Base-by-base conservation (phyloP, 2,113 vertebrate species). In the Otocyon megalotis region DNA sequence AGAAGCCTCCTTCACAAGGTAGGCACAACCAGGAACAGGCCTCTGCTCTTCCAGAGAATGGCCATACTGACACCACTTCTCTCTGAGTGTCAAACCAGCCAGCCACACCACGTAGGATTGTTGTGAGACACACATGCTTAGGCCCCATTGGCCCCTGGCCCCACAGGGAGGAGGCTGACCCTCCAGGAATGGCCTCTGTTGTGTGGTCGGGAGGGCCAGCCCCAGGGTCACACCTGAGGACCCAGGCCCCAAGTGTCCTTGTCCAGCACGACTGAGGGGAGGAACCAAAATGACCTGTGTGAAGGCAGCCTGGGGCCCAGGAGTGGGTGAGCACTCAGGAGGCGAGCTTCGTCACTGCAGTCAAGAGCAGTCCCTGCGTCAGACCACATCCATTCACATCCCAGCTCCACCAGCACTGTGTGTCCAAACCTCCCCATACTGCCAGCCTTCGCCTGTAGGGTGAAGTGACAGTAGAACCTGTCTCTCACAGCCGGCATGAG, bases 311-410 rank as follows among this genome's bases (percentile, higher is more conserved):
- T 4, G 3, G 87, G 62, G 8, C 79, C 90, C 19, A 14, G 72
- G 82, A 9, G 43, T 6, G n/a, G 32, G 54, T 0, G 22, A 8
- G 65, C 8, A 1, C 71, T 37, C 28, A 0, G 30, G 15, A 69
- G 48, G 30, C 11, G 30, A 43, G n/a, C 63, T 30, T 53, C 9
- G 50, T 5, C 3, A 3, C 54, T 67, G 2, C 43, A 4, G 3
- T 10, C 35, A 12, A 11, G 9, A 32, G 60, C 60, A 43, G 9
- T 30, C 30, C 24, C 2, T 2, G 1, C 17, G 62, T 72, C 50
- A n/a, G 2, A n/a, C 4, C 13, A 10, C 69, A 19, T 30, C 2
- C 0, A 12, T 50, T 37, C 80, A 4, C 2, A 0, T 22, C 37
- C 37, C 1, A 0, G 30, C 56, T 60, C 60, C 3, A 1, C 54